A percentile compares a stretch with the other conserved stretches of the same genome.
phyloP scores from a whole-genome alignment of 2,888 invertebrate species.

The Calameuta filiformis region DNA sequence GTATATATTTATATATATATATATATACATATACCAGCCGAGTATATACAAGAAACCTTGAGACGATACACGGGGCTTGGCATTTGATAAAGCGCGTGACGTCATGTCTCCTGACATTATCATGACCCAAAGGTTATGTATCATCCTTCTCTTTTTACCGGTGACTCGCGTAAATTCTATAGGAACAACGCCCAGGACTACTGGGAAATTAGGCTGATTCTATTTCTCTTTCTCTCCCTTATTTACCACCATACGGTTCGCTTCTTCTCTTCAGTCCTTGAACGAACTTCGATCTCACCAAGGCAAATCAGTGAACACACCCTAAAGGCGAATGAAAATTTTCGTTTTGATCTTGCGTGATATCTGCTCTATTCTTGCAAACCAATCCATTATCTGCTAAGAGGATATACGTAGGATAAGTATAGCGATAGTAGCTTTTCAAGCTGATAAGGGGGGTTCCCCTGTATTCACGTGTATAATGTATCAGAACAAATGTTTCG shows the following conservation, averaged over 20 bases:
- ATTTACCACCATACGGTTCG: background rate
- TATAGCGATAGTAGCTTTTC: background rate
- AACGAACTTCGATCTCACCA: background rate
- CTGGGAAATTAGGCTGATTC: background rate
- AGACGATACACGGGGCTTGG: slow-evolving; percentile 26
- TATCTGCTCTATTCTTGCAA: slow-evolving; percentile 2
- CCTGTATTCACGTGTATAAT: background rate
- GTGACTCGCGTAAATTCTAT: background rate
- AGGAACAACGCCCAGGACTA: background rate
- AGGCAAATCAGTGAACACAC: slow-evolving; percentile 1
- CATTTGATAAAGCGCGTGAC: slow-evolving; percentile 33
- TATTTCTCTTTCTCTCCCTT: background rate
- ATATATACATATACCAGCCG: background rate
- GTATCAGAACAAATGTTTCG: background rate
- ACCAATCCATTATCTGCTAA: slow-evolving; percentile 10
- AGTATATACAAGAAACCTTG: background rate
- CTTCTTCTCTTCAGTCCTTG: background rate
- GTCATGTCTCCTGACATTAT: slow-evolving; percentile 32
- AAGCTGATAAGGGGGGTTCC: background rate
- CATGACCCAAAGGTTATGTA: slow-evolving; percentile 5
- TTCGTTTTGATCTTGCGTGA: slow-evolving; percentile 4
- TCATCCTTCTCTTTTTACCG: background rate
- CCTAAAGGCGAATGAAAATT: background rate
- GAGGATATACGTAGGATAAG: background rate
- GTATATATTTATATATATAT: background rate